These are phyloP conservation scores for Heliothis peltigera DNA, from an alignment of 2,888 invertebrate genomes.

Conservation along the genomic window DNA sequence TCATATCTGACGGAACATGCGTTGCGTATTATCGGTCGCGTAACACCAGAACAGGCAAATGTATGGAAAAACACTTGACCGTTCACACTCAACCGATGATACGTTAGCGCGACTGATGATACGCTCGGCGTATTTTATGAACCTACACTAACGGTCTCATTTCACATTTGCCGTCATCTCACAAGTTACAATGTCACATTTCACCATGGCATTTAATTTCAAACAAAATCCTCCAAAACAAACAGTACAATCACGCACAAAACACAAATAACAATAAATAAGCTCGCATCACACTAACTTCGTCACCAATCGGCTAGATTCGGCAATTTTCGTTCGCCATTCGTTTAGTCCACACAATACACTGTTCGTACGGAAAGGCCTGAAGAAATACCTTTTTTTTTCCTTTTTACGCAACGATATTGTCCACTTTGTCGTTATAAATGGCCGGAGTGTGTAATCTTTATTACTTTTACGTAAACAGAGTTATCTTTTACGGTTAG, in stretches of 20 bases:
- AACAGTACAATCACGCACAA: constrained; percentile 58
- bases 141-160: too few relatives aligned
- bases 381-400: constrained; percentile 61
- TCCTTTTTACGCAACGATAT: constrained; percentile 60
- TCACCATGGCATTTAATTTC: background rate
- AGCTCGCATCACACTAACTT: constrained; percentile 53
- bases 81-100: too few relatives aligned
- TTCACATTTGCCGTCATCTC: too few relatives aligned
- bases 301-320: constrained; percentile 56
- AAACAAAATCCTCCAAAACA: constrained; percentile 22
- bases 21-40: too few relatives aligned
- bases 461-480: constrained; percentile 65
- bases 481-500: constrained; percentile 63
- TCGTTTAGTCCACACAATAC: constrained; percentile 63
- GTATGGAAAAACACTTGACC: too few relatives aligned
- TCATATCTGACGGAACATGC: too few relatives aligned
- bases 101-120: too few relatives aligned
- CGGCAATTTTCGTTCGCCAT: constrained; percentile 61
- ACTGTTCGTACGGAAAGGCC: constrained; percentile 50
- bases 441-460: constrained; percentile 64
- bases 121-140: too few relatives aligned
- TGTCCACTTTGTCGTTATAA: constrained; percentile 66
- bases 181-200: too few relatives aligned
- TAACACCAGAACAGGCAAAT: too few relatives aligned
- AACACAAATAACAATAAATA: constrained; percentile 61